Conservation (phyloP, 1,140 invertebrate species). For the Leptinotarsa undecemlineata region DNA sequence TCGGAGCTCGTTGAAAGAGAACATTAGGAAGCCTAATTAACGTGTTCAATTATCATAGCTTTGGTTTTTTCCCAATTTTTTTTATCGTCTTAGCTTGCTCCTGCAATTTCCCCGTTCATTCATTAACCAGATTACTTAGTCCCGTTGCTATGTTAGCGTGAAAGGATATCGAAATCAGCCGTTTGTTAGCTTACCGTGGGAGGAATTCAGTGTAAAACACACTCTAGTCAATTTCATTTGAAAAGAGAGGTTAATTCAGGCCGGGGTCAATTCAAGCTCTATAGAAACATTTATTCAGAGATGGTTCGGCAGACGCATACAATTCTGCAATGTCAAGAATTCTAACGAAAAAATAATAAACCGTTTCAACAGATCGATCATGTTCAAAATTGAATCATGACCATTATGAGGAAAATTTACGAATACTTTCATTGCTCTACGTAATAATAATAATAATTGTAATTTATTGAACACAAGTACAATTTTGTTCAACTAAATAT, state of each 20-base stretch:
- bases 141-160: neutral
- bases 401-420: too few species aligned
- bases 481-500: too few species aligned
- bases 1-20: slow-evolving; percentile 12
- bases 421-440: too few species aligned
- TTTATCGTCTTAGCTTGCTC: neutral
- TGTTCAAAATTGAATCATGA: too few species aligned
- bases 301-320: neutral
- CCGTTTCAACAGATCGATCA: too few species aligned
- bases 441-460: too few species aligned
- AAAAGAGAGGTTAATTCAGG: too few species aligned
- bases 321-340: too few species aligned
- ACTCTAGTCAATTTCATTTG: neutral
- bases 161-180: neutral
- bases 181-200: neutral
- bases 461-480: too few species aligned
- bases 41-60: slow-evolving; percentile 22
- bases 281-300: slow-evolving; percentile 7
- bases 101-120: slow-evolving; percentile 13
- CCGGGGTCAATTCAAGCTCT: neutral
- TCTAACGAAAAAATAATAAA: too few species aligned
- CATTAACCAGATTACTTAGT: neutral
- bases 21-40: slow-evolving; percentile 18
- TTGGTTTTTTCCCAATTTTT: neutral
- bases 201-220: neutral